Percentiles rank a stretch among this genome's conserved stretches.
These are phyloP conservation scores for Poeciliopsis presidionis DNA, from an alignment of 2,797 vertebrate species.

Conservation along the genomic window DNA sequence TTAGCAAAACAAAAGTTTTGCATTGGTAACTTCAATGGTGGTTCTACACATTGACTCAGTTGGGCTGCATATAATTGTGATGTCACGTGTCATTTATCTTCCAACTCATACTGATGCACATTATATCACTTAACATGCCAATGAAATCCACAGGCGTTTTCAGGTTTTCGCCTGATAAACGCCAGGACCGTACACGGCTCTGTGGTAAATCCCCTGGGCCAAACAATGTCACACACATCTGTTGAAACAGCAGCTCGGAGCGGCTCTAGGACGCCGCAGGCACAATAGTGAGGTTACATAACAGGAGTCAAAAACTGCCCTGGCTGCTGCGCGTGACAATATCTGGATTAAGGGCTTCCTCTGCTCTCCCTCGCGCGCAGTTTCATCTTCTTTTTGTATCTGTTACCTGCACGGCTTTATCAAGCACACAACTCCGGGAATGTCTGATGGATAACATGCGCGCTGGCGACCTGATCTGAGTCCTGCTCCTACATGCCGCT, in stretches of 20 bases:
- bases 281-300: constrained; percentile 65
- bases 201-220: constrained; percentile 15
- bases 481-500: constrained; percentile 20
- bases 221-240: constrained; percentile 53
- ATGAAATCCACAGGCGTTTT: background rate
- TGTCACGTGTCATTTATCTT: background rate
- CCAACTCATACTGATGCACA: background rate
- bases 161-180: background rate
- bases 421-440: constrained; percentile 36
- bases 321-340: constrained; percentile 16
- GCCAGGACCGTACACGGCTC: background rate
- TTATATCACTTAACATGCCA: background rate
- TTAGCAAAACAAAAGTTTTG: background rate
- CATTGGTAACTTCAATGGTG: background rate
- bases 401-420: constrained; percentile 38
- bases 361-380: constrained; percentile 1
- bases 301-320: constrained; percentile 33
- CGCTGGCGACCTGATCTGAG: constrained; percentile 31
- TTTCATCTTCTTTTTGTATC: constrained; percentile 14
- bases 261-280: constrained; percentile 39
- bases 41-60: background rate
- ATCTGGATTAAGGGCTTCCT: constrained; percentile 41
- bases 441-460: constrained; percentile 13
- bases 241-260: constrained; percentile 53
- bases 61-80: background rate